These are phyloP conservation scores for Passer domesticus DNA, from an alignment of 2,113 vertebrate genomes.

Conservation along the genomic window DNA sequence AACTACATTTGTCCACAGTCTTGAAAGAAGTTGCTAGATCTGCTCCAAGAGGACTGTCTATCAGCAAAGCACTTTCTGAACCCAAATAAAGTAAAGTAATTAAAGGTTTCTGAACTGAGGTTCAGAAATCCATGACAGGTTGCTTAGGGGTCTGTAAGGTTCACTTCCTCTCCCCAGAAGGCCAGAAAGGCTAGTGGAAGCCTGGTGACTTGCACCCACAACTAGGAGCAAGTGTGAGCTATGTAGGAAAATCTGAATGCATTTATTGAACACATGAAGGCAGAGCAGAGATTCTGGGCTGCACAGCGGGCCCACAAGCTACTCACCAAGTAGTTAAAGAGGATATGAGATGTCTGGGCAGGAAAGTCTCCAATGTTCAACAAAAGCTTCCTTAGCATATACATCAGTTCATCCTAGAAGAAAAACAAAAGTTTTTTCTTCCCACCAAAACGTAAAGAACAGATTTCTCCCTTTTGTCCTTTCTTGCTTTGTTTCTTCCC, in stretches of 20 bases:
- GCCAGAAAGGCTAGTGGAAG: not conserved
- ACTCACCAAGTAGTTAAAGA: conserved; percentile 97
- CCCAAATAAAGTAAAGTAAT: not conserved
- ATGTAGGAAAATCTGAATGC: not conserved
- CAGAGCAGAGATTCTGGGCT: not conserved
- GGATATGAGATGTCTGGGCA: conserved; percentile 96
- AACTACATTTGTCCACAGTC: not conserved
- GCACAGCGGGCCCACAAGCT: not conserved
- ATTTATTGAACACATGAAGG: not conserved
- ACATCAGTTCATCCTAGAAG: conserved; percentile 94
- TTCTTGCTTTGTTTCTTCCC: not conserved
- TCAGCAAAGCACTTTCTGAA: not conserved
- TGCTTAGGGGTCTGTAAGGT: not conserved
- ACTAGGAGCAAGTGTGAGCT: not conserved
- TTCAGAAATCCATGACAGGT: not conserved
- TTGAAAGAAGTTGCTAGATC: not conserved
- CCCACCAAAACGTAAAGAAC: not conserved
- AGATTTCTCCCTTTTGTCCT: not conserved
- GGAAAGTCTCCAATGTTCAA: conserved; percentile 97
- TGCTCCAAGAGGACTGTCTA: not conserved
- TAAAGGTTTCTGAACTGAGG: not conserved
- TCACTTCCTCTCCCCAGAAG: not conserved
- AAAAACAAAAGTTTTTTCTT: not conserved
- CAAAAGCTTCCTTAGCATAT: conserved; percentile 95
- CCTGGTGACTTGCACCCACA: not conserved